Percentiles rank a stretch among this genome's conserved stretches.
These are phyloP conservation scores for Pluvialis apricaria DNA, from an alignment of 2,113 vertebrate genomes.

Conservation along the genomic window DNA sequence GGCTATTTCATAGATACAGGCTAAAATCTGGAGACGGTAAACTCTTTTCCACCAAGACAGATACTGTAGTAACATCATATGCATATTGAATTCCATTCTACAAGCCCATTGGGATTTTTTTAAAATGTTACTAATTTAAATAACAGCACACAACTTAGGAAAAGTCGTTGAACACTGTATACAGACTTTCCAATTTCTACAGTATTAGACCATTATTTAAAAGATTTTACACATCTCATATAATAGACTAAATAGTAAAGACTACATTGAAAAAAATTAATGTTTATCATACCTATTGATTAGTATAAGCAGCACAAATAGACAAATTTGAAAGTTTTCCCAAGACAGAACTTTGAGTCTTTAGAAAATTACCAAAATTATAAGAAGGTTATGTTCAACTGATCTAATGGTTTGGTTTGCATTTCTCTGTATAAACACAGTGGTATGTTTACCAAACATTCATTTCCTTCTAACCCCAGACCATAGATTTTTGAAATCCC, in stretches of 20 bases:
- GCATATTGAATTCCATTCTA: neutral
- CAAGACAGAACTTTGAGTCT: neutral
- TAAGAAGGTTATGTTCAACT: slow-evolving; percentile 39
- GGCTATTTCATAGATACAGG: neutral
- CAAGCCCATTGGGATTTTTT: neutral
- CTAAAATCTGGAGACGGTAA: neutral
- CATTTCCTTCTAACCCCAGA: slow-evolving; percentile 17
- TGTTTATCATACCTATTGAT: neutral
- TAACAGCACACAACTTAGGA: neutral
- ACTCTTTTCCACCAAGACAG: neutral
- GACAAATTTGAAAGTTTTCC: slow-evolving; percentile 47
- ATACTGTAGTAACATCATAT: neutral
- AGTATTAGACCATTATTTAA: neutral
- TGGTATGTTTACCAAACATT: slow-evolving; percentile 60
- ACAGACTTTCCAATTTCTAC: slow-evolving; percentile 14
- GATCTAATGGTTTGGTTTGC: slow-evolving; percentile 63
- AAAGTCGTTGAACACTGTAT: neutral
- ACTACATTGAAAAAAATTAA: neutral
- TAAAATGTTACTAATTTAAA: slow-evolving; percentile 5
- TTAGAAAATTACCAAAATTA: neutral
- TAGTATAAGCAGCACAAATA: slow-evolving; percentile 6
- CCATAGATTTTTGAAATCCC: neutral
- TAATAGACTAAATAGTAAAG: neutral
- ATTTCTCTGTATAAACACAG: slow-evolving; percentile 68
- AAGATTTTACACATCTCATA: neutral